Evolutionary conservation across 2,888 invertebrate genomes (phyloP).

Genomic region (Drosophila infuscata): DNA sequence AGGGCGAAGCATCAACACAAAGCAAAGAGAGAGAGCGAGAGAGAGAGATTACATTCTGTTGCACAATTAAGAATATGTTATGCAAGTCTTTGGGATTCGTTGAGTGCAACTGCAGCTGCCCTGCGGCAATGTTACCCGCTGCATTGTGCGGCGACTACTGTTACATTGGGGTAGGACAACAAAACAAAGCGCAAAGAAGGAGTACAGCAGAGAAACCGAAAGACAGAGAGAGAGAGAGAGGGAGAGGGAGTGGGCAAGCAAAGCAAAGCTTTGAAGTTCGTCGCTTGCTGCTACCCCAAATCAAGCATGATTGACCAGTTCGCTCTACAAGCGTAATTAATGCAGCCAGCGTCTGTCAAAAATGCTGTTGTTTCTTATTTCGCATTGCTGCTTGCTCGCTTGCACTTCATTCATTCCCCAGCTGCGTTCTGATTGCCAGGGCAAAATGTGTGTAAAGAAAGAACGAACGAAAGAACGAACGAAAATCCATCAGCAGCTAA

Average conservation of each 20-base stretch:
- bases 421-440: constrained; percentile 24
- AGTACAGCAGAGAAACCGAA: neutral
- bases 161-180: constrained; percentile 69
- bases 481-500: constrained; percentile 42
- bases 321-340: constrained; percentile 44
- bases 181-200: neutral
- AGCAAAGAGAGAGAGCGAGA: constrained; percentile 26
- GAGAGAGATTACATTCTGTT: constrained; percentile 50
- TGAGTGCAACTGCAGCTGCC: constrained; percentile 56
- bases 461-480: constrained; percentile 2
- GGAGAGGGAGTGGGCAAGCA: neutral
- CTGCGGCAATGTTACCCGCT: constrained; percentile 49
- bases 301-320: constrained; percentile 49
- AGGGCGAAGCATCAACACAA: constrained; percentile 57
- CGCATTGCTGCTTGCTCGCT: constrained; percentile 3
- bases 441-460: constrained; percentile 16
- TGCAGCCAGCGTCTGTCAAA: constrained; percentile 49
- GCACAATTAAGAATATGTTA: constrained; percentile 80
- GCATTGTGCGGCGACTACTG: constrained; percentile 53
- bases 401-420: constrained; percentile 23
- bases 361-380: constrained; percentile 10
- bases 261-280: constrained; percentile 38
- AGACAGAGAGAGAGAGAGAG: constrained; percentile 11
- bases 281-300: constrained; percentile 21
- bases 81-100: constrained; percentile 67